Percentiles rank a stretch among this genome's conserved stretches.
Evolutionary conservation across 2,797 vertebrate species (phyloP).

Genomic region (Pseudomugil tenellus): DNA sequence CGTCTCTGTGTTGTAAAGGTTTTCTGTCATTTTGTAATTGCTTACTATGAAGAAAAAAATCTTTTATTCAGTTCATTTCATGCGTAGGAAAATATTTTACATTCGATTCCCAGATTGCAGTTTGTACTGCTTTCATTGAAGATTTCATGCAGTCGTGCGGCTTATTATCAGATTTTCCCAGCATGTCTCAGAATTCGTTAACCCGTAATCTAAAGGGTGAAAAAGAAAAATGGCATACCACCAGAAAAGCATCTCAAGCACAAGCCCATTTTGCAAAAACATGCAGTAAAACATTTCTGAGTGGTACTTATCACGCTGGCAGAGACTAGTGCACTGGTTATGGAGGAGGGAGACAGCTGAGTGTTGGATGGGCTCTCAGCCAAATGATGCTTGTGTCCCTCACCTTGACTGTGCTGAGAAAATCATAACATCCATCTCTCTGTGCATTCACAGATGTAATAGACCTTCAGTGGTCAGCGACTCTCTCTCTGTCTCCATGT

Average conservation of each 20-base stretch:
- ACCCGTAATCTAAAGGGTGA: conserved; percentile 4
- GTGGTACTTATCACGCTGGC: conserved; percentile 54
- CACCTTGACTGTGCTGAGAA: conserved; percentile 66
- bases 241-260: conserved; percentile 23
- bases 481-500: conserved; percentile 26
- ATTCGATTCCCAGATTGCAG: background rate
- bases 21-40: conserved; percentile 64
- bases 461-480: conserved; percentile 30
- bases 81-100: conserved; percentile 28
- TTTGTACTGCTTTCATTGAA: background rate
- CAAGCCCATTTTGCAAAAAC: conserved; percentile 44
- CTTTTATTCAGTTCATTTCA: conserved; percentile 22
- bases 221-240: conserved; percentile 11
- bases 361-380: conserved; percentile 56
- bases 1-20: conserved; percentile 50
- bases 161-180: conserved; percentile 9
- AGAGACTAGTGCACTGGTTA: conserved; percentile 39
- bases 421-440: conserved; percentile 69
- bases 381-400: conserved; percentile 71
- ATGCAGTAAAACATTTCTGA: conserved; percentile 39
- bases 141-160: conserved; percentile 10
- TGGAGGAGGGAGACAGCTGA: conserved; percentile 51
- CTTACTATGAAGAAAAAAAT: conserved; percentile 54
- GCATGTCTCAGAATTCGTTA: background rate
- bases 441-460: conserved; percentile 44